Evolutionary conservation across 2,888 invertebrate genomes (phyloP), one percentile per base, ranked within the genome.

Genomic region (Hyalella azteca): DNA sequence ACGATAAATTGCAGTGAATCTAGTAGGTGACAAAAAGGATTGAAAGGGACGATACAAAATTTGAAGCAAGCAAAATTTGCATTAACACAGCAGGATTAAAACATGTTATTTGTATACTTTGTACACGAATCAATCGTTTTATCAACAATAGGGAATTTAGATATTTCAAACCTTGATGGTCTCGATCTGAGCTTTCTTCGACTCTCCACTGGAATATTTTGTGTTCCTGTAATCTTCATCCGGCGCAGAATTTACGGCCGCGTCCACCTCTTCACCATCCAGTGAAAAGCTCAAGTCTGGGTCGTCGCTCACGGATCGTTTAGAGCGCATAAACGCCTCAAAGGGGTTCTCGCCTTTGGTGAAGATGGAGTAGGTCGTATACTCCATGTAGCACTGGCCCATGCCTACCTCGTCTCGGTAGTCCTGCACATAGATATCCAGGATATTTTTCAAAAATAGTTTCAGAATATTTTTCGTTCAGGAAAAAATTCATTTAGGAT

Each of bases 341-440:
- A 83, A 78, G 9, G 78, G 78, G 41, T 75, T 79, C 15, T 83
- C 81, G 26, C 78, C 79, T 39, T 79, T 83, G 13, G 66, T 78
- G 50, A 83, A 83, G 26, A 83, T 54, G 39, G 36, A 66, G 75
- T 80, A 83, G 2, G 83, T 83, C 2, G 83, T 83, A 77, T 81
- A 83, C 78, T 83, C 83, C 83, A 83, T 83, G 76, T 81, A 83
- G 36, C 83, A 83, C 73, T 79, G 81, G 26, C 83, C 81, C 80
- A 83, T 80, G 2, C 78, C 78, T 11, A 83, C 50, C 50, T 83
- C 83, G 49, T 83, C 83, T 2, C 73, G 77, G 78, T 83, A 83
- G 2, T 80, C 81, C 83, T 83, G 81, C 5, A 48, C 9, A 75
- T 48, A 59, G 7, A 26, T 59, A 59, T 59, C 7, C n/a, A 29